Percentiles rank a stretch among this genome's conserved stretches.
These are phyloP conservation scores for Graptemys geographica DNA, from an alignment of 2,797 vertebrate species.

Conservation along the genomic window DNA sequence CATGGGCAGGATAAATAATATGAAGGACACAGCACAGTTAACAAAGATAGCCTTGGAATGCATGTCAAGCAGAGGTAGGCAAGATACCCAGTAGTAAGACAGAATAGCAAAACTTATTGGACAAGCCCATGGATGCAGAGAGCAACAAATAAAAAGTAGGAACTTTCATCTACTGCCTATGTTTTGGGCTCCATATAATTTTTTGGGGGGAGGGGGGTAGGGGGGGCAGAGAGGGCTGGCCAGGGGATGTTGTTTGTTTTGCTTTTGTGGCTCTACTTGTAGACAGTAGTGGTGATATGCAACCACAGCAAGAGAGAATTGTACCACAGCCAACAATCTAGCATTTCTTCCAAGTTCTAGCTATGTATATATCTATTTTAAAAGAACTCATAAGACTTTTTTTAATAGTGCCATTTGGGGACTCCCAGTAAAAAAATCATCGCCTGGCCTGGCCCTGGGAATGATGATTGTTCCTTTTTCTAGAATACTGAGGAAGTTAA, in stretches of 20 bases:
- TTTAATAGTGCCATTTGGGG: background rate
- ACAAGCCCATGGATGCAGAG: background rate
- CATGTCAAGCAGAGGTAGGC: background rate
- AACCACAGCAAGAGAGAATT: background rate
- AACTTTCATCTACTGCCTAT: background rate
- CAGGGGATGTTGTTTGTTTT: background rate
- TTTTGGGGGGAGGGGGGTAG: background rate
- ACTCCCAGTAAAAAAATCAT: background rate
- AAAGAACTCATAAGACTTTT: background rate
- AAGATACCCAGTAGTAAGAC: background rate
- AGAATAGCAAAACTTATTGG: background rate
- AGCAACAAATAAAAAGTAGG: background rate
- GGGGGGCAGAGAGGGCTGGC: background rate
- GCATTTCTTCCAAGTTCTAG: background rate
- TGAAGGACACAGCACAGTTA: background rate
- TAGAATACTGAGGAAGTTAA: background rate
- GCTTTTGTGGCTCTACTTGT: background rate
- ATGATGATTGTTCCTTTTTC: background rate
- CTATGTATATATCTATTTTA: background rate
- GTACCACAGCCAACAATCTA: accelerated
- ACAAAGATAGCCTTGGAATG: background rate
- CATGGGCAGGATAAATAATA: background rate
- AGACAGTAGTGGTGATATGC: background rate
- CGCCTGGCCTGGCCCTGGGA: background rate
- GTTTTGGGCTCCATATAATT: background rate